Base-by-base conservation (phyloP, 2,888 invertebrate genomes). In the Drosophila nigritarsus region DNA sequence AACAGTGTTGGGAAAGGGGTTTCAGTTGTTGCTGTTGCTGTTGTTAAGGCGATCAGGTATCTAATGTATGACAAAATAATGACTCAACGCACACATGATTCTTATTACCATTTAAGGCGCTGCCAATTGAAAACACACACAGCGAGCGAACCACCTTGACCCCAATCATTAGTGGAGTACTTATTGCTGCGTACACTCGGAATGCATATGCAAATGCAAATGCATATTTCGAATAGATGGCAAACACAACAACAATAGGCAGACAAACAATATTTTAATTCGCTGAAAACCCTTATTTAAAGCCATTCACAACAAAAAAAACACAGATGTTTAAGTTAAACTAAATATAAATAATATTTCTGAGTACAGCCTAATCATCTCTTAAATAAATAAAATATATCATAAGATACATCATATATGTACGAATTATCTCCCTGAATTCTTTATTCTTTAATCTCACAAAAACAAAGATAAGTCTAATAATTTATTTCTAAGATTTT, bases 61-160 rank as follows among this genome's bases (percentile, higher is more conserved):
- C 45, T 58, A 42, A 32, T 63, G 58, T 51, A 29, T 63, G 58
- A 56, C 50, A 48, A 34, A 30, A 58, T 15, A 15, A 8, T 79
- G 80, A 79, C 55, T 75, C 74, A 74, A 62, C 49, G 29, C 58
- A 65, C 65, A 53, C 51, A 58, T 66, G 63, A 65, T 77, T 80
- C 80, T 77, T 56, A 34, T 45, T 18, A 29, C 77, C 75, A 70
- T 70, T 50, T 77, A 64, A 38, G 80, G 80, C 51, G 45, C n/a
- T 49, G 51, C 42, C 55, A 67, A 67, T 50, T 60, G 61, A 71
- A 64, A 58, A 42, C 56, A 34, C 48, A 56, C 40, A 42, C 40
- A 42, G 48, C 55, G 36, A 50, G 40, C 32, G 32, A 48, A 48
- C 24, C 61, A 76, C 78, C 72, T 80, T 76, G 76, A 63, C 80